Conservation (phyloP, 2,888 invertebrate genomes). For the Calameuta pallipes region DNA sequence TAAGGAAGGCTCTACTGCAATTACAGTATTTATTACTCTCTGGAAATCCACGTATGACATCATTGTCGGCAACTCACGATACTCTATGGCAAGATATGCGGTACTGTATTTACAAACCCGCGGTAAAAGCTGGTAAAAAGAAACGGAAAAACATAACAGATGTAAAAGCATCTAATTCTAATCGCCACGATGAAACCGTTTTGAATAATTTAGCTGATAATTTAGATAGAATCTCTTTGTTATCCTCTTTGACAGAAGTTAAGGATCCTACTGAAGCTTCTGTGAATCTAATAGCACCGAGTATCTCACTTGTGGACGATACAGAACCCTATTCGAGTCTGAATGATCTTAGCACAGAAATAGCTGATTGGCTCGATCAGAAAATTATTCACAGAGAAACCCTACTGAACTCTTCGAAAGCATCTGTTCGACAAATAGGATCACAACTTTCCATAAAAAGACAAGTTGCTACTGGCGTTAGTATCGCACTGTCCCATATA, state of each 20-base stretch:
- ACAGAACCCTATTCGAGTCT: constrained; percentile 46
- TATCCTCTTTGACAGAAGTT: constrained; percentile 46
- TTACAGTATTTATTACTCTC: constrained; percentile 79
- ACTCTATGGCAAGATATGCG: constrained; percentile 51
- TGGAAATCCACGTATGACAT: constrained; percentile 33
- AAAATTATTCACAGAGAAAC: constrained; percentile 27
- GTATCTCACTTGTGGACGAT: constrained; percentile 62
- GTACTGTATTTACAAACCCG: constrained; percentile 50
- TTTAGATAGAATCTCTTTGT: constrained; percentile 50
- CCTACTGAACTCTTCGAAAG: not conserved
- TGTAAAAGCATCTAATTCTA: not conserved
- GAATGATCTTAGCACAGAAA: constrained; percentile 50
- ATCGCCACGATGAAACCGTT: constrained; percentile 15
- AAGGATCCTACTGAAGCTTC: constrained; percentile 56
- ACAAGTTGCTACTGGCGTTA: constrained; percentile 42
- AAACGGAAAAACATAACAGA: constrained; percentile 26
- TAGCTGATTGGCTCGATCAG: constrained; percentile 54
- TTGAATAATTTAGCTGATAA: constrained; percentile 41
- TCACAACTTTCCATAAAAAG: constrained; percentile 37
- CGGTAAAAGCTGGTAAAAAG: constrained; percentile 44
- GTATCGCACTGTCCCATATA: constrained; percentile 67
- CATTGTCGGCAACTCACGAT: constrained; percentile 31
- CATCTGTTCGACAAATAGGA: not conserved
- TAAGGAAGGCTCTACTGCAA: constrained; percentile 78
- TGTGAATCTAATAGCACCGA: constrained; percentile 54